Evolutionary conservation across 2,888 invertebrate species (phyloP).

Genomic region (Hedya salicella): DNA sequence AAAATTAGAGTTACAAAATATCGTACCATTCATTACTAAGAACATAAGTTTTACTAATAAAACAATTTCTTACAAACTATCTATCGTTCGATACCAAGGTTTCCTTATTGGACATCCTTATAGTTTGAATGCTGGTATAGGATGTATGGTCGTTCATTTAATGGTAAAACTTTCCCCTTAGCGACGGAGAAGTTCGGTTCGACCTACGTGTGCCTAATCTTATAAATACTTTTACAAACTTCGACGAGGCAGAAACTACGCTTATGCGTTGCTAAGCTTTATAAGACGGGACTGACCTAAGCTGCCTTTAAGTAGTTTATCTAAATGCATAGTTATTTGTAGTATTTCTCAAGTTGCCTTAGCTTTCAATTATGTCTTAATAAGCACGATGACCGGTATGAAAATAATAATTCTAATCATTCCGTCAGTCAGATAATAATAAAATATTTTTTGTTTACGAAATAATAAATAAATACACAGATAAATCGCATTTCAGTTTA

Average conservation of each 20-base stretch:
- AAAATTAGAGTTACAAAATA: no score
- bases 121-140: not conserved
- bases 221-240: conserved; percentile 19
- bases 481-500: no score
- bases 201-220: conserved; percentile 11
- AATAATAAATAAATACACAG: no score
- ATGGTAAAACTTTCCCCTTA: conserved; percentile 20
- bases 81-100: not conserved
- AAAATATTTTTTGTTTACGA: no score
- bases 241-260: not conserved
- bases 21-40: no score
- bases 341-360: no score
- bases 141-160: conserved; percentile 11
- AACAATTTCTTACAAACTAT: not conserved
- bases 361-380: no score
- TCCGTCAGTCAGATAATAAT: no score
- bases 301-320: not conserved
- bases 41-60: not conserved
- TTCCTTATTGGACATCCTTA: not conserved
- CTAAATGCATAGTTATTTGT: no score
- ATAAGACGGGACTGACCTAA: not conserved
- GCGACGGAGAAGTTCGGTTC: conserved; percentile 15
- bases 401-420: no score
- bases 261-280: not conserved
- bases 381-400: no score